Conservation (phyloP, 2,888 invertebrate species). For the Meteorus colon region DNA sequence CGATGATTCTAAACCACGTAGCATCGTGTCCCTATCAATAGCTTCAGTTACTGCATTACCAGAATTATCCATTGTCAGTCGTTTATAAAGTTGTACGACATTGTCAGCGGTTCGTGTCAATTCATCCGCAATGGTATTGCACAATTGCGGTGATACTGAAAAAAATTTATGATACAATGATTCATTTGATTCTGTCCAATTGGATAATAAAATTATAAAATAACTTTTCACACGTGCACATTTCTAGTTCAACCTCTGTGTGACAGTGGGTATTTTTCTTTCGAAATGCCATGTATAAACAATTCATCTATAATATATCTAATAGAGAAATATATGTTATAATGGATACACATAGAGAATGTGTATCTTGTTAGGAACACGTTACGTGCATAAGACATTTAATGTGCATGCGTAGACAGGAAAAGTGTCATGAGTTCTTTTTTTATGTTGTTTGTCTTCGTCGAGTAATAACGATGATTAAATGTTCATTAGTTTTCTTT, state of each 20-base stretch:
- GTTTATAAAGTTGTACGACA: slow-evolving; percentile 82
- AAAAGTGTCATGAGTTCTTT: no score
- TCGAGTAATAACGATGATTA: no score
- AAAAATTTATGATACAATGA: slow-evolving; percentile 41
- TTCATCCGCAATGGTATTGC: slow-evolving; percentile 78
- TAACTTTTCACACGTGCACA: neutral
- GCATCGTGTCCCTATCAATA: slow-evolving; percentile 73
- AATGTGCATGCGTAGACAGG: no score
- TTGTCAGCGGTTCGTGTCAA: slow-evolving; percentile 81
- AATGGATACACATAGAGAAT: no score
- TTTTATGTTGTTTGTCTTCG: no score
- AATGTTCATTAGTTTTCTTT: no score
- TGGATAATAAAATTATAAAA: neutral
- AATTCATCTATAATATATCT: no score
- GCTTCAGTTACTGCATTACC: slow-evolving; percentile 63
- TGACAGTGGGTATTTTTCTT: no score
- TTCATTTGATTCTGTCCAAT: neutral
- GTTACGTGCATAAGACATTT: no score
- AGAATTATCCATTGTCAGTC: slow-evolving; percentile 76
- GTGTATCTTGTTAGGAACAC: no score
- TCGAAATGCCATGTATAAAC: no score
- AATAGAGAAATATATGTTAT: no score
- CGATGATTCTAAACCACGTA: slow-evolving; percentile 72
- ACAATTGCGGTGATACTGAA: slow-evolving; percentile 79
- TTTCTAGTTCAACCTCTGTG: neutral